These are phyloP conservation scores for Isurus oxyrinchus DNA, from an alignment of 2,113 vertebrate species.

Conservation along the genomic window DNA sequence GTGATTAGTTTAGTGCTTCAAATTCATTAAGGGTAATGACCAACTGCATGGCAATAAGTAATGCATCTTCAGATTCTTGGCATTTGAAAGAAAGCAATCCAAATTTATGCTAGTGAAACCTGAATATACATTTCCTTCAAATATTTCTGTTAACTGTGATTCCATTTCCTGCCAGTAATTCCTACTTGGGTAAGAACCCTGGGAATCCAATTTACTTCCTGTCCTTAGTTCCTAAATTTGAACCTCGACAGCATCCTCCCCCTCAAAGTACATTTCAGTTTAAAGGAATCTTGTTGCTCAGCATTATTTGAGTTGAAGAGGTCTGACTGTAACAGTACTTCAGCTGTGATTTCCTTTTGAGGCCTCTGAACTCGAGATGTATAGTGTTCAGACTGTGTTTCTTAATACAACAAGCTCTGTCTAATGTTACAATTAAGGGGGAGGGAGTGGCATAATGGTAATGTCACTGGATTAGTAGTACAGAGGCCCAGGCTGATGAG, in stretches of 20 bases:
- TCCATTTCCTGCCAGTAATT: not conserved
- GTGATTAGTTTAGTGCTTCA: not conserved
- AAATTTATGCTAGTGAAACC: not conserved
- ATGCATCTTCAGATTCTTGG: not conserved
- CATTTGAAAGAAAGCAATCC: not conserved
- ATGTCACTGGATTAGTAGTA: no score
- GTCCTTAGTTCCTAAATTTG: not conserved
- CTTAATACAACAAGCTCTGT: not conserved
- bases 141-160: slow-evolving; percentile 1
- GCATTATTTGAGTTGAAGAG: not conserved
- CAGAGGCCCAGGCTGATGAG: no score
- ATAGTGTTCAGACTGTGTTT: not conserved
- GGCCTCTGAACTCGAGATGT: not conserved
- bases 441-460: no score
- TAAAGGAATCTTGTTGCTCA: not conserved
- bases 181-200: not conserved
- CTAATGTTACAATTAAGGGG: not conserved
- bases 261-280: not conserved
- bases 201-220: not conserved
- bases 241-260: not conserved
- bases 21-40: not conserved
- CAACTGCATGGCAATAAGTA: not conserved
- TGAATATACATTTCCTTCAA: not conserved
- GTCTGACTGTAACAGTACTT: not conserved
- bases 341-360: not conserved